Conservation (phyloP, 2,797 vertebrate species). For the Catharus ustulatus region DNA sequence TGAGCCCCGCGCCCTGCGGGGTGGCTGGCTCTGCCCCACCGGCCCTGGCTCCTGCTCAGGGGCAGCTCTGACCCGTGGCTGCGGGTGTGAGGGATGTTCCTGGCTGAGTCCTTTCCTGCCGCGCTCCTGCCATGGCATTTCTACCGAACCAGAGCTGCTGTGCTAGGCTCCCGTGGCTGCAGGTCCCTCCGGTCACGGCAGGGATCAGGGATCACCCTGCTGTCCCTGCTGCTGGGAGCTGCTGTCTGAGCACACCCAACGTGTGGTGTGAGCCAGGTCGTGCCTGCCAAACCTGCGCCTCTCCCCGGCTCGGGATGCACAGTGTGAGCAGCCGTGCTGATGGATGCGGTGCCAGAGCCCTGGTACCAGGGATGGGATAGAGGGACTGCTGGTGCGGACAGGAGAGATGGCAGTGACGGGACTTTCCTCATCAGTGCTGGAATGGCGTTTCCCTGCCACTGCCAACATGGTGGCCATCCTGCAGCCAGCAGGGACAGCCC, state of each 20-base stretch:
- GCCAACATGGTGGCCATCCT: not conserved
- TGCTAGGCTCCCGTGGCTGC: not conserved
- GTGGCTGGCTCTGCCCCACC: not conserved
- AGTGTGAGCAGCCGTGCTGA: rapidly evolving
- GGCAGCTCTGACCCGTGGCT: not conserved
- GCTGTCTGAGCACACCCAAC: not conserved
- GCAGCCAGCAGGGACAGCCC: not conserved
- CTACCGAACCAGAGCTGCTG: rapidly evolving
- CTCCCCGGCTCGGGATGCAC: not conserved
- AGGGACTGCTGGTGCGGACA: not conserved
- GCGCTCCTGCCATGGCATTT: rapidly evolving
- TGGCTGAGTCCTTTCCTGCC: not conserved
- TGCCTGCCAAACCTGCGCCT: not conserved
- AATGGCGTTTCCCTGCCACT: rapidly evolving
- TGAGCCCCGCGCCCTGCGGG: not conserved
- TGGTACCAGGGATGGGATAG: rapidly evolving
- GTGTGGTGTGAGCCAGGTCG: rapidly evolving
- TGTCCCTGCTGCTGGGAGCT: not conserved
- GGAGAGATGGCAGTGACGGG: not conserved
- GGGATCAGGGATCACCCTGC: not conserved
- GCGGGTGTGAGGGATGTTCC: not conserved
- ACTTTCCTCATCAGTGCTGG: not conserved
- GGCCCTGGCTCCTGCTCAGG: not conserved
- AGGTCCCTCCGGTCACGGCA: not conserved
- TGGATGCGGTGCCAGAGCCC: not conserved